Base-by-base conservation (phyloP, 1,140 invertebrate genomes). In the Parasteatoda tepidariorum region DNA sequence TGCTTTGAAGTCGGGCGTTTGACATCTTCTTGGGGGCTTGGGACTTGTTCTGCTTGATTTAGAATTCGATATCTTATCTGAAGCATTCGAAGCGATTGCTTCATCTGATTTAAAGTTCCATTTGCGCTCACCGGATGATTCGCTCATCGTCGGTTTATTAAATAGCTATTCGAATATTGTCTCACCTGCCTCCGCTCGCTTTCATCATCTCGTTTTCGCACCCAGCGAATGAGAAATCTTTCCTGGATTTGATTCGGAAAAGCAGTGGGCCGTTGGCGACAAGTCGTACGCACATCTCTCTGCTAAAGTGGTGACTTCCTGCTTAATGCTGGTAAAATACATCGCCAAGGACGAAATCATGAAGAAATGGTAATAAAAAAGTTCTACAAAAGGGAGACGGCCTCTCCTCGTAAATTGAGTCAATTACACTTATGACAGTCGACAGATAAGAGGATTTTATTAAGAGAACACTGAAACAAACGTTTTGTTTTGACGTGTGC, bases 231-330 rank as follows among this genome's bases (percentile, higher is more conserved):
- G 24, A 57, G 30, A 55, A 28, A n/a, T n/a, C n/a, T 13, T 3
- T 31, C 15, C 18, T 11, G 15, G 30, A 38, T 61, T 34, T 54
- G 71, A 54, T 54, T 34, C 38, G 13, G 18, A 74, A 61, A 22
- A 33, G 11, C n/a, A 74, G 57, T 55, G 55, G 57, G 55, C 7
- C 55, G 38, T 13, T 18, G 13, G 33, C 54, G 30, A 33, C 48
- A 26, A 18, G 57, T 22, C 31, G 57, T 61, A 26, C 18, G n/a
- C 54, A 28, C 31, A 26, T 48, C 28, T 48, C 30, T 31, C n/a
- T 54, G 24, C 26, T 24, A 11, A 74, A 74, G 71, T 54, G 41
- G 71, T 38, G 71, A 74, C 71, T 74, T 74, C 71, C 71, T 74
- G 71, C 71, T 74, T 74, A 61, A 18, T 24, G 31, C 13, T 15